These are phyloP conservation scores for Pissodes strobi DNA, from an alignment of 1,140 invertebrate genomes.

Conservation along the genomic window DNA sequence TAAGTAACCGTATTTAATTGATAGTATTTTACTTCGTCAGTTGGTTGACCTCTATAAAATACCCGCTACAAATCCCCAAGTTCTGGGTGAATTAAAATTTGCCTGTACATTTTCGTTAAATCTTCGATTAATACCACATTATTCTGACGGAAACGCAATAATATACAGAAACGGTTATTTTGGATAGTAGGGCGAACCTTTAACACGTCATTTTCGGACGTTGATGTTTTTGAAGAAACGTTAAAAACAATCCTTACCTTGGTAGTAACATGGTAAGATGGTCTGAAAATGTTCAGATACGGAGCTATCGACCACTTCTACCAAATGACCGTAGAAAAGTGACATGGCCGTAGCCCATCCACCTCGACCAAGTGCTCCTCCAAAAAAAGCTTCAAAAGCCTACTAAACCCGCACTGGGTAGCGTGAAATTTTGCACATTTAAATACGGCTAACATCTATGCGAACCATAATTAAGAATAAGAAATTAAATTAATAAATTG, in stretches of 20 bases:
- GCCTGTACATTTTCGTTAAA: conserved; percentile 57
- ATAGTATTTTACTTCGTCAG: conserved; percentile 45
- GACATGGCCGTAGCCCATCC: no score
- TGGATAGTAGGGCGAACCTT: conserved; percentile 53
- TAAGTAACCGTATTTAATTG: conserved; percentile 54
- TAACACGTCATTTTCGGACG: conserved; percentile 54
- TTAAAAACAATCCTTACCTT: conserved; percentile 8
- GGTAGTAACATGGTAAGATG: conserved; percentile 9
- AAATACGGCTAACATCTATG: no score
- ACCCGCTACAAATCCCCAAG: conserved; percentile 55
- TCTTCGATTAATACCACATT: conserved; percentile 50
- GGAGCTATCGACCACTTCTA: no score
- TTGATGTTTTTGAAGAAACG: conserved; percentile 10
- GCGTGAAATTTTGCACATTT: no score
- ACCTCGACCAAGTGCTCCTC: no score
- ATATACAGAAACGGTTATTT: conserved; percentile 53
- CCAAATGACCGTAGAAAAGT: no score
- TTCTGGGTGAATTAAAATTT: conserved; percentile 49
- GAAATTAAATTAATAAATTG: no score
- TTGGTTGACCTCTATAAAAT: conserved; percentile 50
- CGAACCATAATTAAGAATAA: no score
- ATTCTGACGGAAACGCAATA: conserved; percentile 54
- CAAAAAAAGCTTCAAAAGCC: no score
- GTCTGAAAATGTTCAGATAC: no score
- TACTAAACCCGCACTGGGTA: no score